Conservation (phyloP, 35 echinoderm and acorn worm genomes). For the Chiridota heheva region DNA sequence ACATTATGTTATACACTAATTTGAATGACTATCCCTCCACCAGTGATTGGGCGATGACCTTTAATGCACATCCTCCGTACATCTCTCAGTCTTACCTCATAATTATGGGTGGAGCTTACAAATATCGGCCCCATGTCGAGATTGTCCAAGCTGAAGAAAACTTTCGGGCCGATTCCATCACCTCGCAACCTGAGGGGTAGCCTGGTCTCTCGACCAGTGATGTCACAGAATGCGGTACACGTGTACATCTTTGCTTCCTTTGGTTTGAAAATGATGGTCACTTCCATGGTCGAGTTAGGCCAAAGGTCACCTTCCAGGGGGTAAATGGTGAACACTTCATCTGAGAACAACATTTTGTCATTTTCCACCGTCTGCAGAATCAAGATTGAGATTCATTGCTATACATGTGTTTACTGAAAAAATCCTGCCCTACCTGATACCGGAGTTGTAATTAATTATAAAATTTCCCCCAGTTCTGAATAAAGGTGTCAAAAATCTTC, state of each 20-base stretch:
- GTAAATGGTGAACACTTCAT: conserved; percentile 79
- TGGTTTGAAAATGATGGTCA: conserved; percentile 86
- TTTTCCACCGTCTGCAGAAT: conserved; percentile 65
- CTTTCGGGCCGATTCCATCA: conserved; percentile 88
- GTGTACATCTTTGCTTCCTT: conserved; percentile 71
- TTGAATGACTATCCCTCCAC: too few species aligned
- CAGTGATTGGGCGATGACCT: too few species aligned
- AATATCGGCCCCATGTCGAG: conserved; percentile 98
- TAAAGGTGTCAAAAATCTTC: too few species aligned
- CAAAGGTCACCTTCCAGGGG: conserved; percentile 86
- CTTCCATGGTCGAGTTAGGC: conserved; percentile 77
- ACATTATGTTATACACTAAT: too few species aligned
- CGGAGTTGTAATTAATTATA: too few species aligned
- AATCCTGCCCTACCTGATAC: too few species aligned
- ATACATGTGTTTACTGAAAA: too few species aligned
- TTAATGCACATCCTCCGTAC: too few species aligned
- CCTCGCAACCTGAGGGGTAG: conserved; percentile 82
- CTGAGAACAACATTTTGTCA: conserved; percentile 85
- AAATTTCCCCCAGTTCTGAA: too few species aligned
- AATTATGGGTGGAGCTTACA: conserved; percentile 87
- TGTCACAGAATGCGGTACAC: conserved; percentile 94
- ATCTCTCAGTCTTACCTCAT: conserved; percentile 93
- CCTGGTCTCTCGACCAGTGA: conserved; percentile 81
- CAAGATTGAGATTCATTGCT: background rate
- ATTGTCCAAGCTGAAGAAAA: conserved; percentile 79